Base-by-base conservation (phyloP, 2,888 invertebrate genomes). In the Penaeus monodon region DNA sequence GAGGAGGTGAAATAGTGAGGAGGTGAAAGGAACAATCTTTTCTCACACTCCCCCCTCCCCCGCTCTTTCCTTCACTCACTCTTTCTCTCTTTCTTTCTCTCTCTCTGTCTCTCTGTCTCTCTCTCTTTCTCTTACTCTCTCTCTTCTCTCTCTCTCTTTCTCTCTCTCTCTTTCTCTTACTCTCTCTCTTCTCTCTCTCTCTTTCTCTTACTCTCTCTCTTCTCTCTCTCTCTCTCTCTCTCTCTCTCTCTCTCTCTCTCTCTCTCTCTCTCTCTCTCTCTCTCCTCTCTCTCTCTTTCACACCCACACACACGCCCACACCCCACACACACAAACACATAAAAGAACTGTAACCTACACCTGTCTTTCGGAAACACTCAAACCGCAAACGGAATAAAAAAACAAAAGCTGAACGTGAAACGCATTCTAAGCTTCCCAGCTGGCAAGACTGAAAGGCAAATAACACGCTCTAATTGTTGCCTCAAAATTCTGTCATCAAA, bases 131-230 rank as follows among this genome's bases (percentile, higher is more conserved):
- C 33, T 22, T n/a, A 29, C 38, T n/a, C 38, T 49, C 22, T 76
- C 44, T 76, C 38, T 24, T 1, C 29, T 29, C 3, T 44, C 44
- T 7, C 33, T 73, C 17, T 73, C 29, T 29, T 7, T 29, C 73
- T 73, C 73, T 29, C 73, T 73, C 73, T n/a, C 73, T 73, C 73
- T n/a, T 29, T 73, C 27, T n/a, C 27, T 73, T 29, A 29, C 73
- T 66, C n/a, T 27, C 66, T 27, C 27, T 6, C 70, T 24, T 38
- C 33, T 38, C 4, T 38, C 33, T 38, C 33, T 57, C n/a, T 8
- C 0, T 49, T 2, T 44, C 73, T 73, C 17, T 38, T 4, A 4
- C 33, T 38, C 33, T 4, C 3, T 38, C 33, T 38, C 33, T 38
- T 4, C n/a, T 76, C 49, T 76, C 76, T 24, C 14, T 44, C 74